Evolutionary conservation across 35 echinoderm and acorn worm species (phyloP).

Genomic region (Lytechinus variegatus): DNA sequence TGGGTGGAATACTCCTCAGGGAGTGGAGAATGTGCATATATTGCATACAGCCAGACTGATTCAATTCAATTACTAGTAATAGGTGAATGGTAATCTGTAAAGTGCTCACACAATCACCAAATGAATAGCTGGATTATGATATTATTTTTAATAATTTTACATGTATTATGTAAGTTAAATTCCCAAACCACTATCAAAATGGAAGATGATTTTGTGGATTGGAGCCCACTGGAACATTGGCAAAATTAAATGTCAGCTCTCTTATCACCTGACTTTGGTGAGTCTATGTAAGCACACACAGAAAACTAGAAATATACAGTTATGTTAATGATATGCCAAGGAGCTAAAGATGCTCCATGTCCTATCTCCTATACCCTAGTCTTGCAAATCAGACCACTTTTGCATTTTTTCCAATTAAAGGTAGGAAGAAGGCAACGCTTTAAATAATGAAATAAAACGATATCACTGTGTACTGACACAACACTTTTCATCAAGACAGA

Average conservation of each 20-base stretch:
- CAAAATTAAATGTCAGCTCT: not conserved
- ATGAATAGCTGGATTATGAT: no score
- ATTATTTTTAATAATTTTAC: no score
- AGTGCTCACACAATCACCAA: no score
- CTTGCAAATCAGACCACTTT: not conserved
- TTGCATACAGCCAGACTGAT: no score
- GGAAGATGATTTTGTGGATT: not conserved
- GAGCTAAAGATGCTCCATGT: conserved; percentile 17
- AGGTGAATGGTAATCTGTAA: no score
- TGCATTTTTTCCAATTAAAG: not conserved
- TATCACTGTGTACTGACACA: no score
- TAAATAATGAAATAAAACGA: not conserved
- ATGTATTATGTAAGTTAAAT: not conserved
- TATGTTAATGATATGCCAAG: conserved; percentile 48
- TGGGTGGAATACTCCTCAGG: no score
- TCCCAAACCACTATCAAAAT: not conserved
- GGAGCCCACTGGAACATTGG: not conserved
- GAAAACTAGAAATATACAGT: conserved; percentile 37
- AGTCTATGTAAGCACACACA: not conserved
- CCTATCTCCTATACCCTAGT: conserved; percentile 15
- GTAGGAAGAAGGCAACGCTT: not conserved
- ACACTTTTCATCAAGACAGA: no score
- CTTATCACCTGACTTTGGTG: not conserved
- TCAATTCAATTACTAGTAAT: no score
- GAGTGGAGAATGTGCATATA: no score